phyloP scores from a whole-genome alignment of 2,888 invertebrate genomes.

The Phragmatobia fuliginosa region DNA sequence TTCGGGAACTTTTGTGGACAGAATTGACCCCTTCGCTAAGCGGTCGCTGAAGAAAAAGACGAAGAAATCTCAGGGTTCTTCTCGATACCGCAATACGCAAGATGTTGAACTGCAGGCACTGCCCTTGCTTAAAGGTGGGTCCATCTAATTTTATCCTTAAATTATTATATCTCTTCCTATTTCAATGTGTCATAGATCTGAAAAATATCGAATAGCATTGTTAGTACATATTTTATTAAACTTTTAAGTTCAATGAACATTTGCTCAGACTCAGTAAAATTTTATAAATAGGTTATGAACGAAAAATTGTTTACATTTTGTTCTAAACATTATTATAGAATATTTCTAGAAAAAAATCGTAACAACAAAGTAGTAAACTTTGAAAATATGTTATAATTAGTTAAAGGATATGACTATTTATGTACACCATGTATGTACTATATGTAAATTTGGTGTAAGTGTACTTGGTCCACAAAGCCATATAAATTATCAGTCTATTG shows the following conservation, averaged over 20 bases:
- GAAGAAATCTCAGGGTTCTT: constrained; percentile 99
- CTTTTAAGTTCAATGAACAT: constrained; percentile 58
- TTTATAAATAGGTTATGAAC: constrained; percentile 50
- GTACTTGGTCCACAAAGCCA: background rate
- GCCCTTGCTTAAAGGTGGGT: constrained; percentile 98
- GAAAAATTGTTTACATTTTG: constrained; percentile 39
- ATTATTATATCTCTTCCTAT: constrained; percentile 20
- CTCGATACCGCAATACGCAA: constrained; percentile 98
- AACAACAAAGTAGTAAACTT: background rate
- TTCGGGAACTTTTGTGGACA: constrained; percentile 98
- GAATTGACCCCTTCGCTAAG: constrained; percentile 99
- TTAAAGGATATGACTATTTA: background rate
- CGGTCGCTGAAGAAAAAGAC: constrained; percentile 99
- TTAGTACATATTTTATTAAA: constrained; percentile 20
- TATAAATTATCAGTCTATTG: constrained; percentile 10
- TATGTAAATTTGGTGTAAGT: background rate
- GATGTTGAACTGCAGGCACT: constrained; percentile 98
- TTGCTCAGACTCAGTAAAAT: constrained; percentile 43
- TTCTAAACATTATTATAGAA: constrained; percentile 7
- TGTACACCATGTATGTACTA: background rate
- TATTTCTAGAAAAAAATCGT: background rate
- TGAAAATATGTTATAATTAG: background rate
- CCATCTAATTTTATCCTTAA: constrained; percentile 27
- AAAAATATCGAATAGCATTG: constrained; percentile 9
- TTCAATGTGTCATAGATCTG: constrained; percentile 14